Evolutionary conservation across 2,797 vertebrate species (phyloP).

Genomic region (Oryzias dopingdopingensis): DNA sequence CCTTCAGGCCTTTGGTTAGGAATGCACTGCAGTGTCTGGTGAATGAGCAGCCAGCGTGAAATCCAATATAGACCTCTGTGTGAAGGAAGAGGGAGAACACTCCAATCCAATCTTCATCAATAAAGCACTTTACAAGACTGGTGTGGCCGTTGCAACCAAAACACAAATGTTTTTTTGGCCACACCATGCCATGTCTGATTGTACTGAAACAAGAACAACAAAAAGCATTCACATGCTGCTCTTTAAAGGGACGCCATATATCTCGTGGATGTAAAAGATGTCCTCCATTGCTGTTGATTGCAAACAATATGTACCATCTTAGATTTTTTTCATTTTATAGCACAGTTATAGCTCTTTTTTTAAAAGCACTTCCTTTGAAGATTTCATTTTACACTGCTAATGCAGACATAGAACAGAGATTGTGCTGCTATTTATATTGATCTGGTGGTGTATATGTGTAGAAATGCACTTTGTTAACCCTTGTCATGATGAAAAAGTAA

Average conservation of each 20-base stretch:
- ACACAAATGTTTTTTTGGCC: constrained; percentile 57
- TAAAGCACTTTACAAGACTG: constrained; percentile 62
- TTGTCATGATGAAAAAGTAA: constrained; percentile 13
- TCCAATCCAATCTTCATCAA: constrained; percentile 74
- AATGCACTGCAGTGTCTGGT: constrained; percentile 76
- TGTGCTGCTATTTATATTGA: too few species aligned
- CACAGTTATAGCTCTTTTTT: constrained; percentile 17
- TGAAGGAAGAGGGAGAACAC: constrained; percentile 59
- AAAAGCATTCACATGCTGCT: constrained; percentile 4
- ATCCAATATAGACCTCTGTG: constrained; percentile 67
- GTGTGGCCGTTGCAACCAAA: constrained; percentile 58
- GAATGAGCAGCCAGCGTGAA: constrained; percentile 74
- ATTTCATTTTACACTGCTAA: constrained; percentile 36
- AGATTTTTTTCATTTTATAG: constrained; percentile 14
- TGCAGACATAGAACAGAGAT: constrained; percentile 27
- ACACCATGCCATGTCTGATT: constrained; percentile 43
- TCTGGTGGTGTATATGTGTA: too few species aligned
- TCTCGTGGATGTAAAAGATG: constrained; percentile 27
- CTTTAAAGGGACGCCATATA: constrained; percentile 18
- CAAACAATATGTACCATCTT: constrained; percentile 18
- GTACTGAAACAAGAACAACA: constrained; percentile 15
- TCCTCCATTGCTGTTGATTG: constrained; percentile 22
- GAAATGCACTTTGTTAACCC: constrained; percentile 20
- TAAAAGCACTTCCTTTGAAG: constrained; percentile 24
- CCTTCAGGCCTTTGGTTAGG: constrained; percentile 73